Evolutionary conservation across 64 coral and sea anemone genomes (phyloP).

Genomic region (Hydrozoanthus tunicans): DNA sequence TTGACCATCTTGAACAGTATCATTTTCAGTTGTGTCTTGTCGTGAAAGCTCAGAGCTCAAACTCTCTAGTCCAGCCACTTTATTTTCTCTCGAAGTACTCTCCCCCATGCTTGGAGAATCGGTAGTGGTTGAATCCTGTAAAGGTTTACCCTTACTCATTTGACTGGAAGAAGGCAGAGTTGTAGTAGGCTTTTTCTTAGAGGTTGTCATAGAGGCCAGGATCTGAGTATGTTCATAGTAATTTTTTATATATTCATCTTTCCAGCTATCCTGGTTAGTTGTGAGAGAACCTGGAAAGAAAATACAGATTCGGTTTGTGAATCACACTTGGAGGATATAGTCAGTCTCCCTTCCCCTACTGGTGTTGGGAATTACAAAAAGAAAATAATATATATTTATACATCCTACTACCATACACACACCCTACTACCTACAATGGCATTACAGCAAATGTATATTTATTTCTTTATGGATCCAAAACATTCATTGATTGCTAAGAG

Average conservation of each 20-base stretch:
- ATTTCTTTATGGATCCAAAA: no score
- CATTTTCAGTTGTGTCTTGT: not conserved
- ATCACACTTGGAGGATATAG: not conserved
- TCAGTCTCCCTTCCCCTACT: not conserved
- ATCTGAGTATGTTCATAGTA: conserved; percentile 39
- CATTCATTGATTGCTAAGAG: no score
- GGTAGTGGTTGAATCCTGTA: not conserved
- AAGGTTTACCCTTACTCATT: not conserved
- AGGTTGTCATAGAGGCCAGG: not conserved
- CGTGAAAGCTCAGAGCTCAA: not conserved
- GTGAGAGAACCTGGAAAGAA: not conserved
- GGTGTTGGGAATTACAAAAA: not conserved
- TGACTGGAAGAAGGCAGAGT: not conserved
- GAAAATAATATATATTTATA: not conserved
- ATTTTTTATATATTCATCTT: conserved; percentile 31
- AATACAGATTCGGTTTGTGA: not conserved
- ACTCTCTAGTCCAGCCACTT: not conserved
- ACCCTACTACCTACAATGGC: no score
- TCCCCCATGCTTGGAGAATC: not conserved
- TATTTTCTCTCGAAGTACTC: not conserved
- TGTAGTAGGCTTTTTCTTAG: not conserved
- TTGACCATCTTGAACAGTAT: not conserved
- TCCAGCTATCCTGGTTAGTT: conserved; percentile 9
- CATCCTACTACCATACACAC: no score
- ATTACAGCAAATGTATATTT: no score